phyloP scores from a whole-genome alignment of 2,113 vertebrate genomes.

The Numenius arquata region DNA sequence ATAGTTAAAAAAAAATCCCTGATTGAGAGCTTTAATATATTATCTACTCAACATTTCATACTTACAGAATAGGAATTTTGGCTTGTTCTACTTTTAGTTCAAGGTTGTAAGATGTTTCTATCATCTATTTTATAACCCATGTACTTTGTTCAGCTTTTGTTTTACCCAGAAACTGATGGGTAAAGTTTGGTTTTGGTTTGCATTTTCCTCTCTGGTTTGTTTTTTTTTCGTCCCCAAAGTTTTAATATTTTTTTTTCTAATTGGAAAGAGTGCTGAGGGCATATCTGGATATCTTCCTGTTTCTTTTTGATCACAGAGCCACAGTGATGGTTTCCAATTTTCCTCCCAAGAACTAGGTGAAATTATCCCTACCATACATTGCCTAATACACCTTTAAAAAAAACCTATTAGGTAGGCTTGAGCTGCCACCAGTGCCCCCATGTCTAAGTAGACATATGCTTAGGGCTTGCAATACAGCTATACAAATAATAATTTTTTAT shows the following conservation, averaged over 20 bases:
- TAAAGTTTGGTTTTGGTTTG: not conserved
- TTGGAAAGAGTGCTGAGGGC: not conserved
- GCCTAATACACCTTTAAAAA: not conserved
- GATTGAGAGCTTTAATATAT: not conserved
- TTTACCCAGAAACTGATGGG: not conserved
- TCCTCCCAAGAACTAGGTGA: not conserved
- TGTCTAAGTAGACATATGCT: not conserved
- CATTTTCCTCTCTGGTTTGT: not conserved
- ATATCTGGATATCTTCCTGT: not conserved
- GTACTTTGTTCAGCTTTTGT: not conserved
- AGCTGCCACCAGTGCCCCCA: not conserved
- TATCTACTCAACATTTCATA: not conserved
- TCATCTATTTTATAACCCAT: not conserved
- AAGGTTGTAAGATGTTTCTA: not conserved
- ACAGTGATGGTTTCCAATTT: not conserved
- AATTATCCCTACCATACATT: not conserved
- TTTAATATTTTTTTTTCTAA: too few species aligned
- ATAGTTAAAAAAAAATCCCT: not conserved
- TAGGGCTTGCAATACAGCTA: not conserved
- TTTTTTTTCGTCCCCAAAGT: rapidly evolving
- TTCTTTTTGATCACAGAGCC: not conserved
- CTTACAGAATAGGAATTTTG: constrained; percentile 18
- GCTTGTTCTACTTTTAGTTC: not conserved
- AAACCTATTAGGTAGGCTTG: not conserved
- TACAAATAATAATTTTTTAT: not conserved